phyloP scores from a whole-genome alignment of 2,113 vertebrate genomes.

The Rhinoderma darwinii region DNA sequence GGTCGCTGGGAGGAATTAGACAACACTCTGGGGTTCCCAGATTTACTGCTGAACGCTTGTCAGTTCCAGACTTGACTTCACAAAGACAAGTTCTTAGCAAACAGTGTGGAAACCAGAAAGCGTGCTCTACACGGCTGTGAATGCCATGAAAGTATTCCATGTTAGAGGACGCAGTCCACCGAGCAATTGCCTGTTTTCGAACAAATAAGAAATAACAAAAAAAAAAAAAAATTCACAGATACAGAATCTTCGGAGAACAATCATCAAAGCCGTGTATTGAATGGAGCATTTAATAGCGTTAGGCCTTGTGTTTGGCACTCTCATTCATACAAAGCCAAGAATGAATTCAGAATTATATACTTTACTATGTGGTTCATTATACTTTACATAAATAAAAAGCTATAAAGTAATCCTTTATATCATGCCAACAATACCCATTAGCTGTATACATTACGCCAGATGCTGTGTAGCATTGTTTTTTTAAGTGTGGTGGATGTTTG shows the following conservation, averaged over 20 bases:
- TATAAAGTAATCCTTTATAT: conserved; percentile 37
- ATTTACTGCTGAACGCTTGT: conserved; percentile 53
- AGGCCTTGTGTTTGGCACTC: conserved; percentile 5
- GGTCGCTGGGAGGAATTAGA: conserved; percentile 47
- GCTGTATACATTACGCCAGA: conserved; percentile 26
- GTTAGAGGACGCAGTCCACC: not conserved
- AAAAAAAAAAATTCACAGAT: conserved; percentile 12
- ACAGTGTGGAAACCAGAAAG: conserved; percentile 42
- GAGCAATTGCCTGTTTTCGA: conserved; percentile 26
- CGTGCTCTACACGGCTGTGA: not conserved
- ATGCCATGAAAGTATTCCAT: conserved; percentile 13
- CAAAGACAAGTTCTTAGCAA: conserved; percentile 45
- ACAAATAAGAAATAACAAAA: conserved; percentile 1
- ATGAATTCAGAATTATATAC: conserved; percentile 28
- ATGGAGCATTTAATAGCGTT: conserved; percentile 1
- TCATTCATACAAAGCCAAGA: conserved; percentile 31
- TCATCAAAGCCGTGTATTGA: conserved; percentile 19
- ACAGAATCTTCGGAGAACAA: not conserved
- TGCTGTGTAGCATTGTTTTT: not conserved
- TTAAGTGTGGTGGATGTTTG: not conserved
- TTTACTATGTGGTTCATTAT: conserved; percentile 24
- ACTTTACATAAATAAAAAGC: conserved; percentile 30
- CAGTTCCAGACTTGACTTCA: conserved; percentile 55
- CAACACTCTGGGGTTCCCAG: conserved; percentile 52
- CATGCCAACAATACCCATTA: conserved; percentile 21